Evolutionary conservation across 2,888 invertebrate species (phyloP), one percentile per base, ranked within the genome.

Genomic region (Oscheius sp.): DNA sequence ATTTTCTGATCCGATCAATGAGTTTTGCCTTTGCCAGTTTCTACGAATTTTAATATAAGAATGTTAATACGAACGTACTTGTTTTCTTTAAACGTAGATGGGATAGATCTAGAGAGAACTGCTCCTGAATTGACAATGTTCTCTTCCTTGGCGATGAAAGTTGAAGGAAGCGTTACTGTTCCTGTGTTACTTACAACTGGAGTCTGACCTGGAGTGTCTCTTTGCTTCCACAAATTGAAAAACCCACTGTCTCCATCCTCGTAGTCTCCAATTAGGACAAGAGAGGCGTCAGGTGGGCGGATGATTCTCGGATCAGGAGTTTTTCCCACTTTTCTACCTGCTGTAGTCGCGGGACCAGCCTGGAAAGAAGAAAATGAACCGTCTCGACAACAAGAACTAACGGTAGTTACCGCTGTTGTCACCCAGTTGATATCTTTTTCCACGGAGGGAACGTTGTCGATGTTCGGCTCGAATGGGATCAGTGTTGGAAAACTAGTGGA

Each of bases 291-390:
- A 48, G 84, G 84, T 11, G 84, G 84, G 5, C 80, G 70, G 47
- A 84, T 84, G 7, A 84, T 84, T 42, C 84, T 58, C 0, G 84
- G 84, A 73, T 84, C 84, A 2, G 84, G 84, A 2, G 84, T 84
- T 0, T 78, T 80, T 29, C 80, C 70, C 10, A 75, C 60, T 37
- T 55, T 10, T 29, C 9, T n/a, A 11, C 11, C 60, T 60, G 60
- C 29, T 33, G n/a, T 4, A 1, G 9, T 13, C 0, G 21, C 21
- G 4, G 37, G n/a, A 3, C n/a, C 7, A 60, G 33, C 2, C 13
- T 32, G 13, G 13, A 59, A 59, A 33, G 32, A 59, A 32, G 2
- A 13, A 59, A 11, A 59, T 11, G n/a, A 50, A 47, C 1, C 21
- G 37, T 65, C n/a, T 32, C 21, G 51, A 21, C 32, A 50, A 32